Conservation (phyloP, 1,140 invertebrate species). For the Drosophila kohkoa region DNA sequence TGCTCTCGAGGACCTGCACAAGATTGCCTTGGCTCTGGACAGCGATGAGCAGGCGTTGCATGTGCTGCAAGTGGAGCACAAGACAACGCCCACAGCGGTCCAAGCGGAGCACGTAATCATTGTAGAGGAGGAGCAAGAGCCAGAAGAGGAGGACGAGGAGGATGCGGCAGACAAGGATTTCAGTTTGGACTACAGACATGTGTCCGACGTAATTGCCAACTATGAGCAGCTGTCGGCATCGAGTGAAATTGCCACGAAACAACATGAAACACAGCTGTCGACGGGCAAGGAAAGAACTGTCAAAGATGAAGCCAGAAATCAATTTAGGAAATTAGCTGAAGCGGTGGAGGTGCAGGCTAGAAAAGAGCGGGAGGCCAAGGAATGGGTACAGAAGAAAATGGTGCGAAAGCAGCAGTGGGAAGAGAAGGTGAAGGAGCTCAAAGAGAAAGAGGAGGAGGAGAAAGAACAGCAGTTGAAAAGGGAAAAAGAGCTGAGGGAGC, state of each 20-base stretch:
- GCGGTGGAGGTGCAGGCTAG: neutral
- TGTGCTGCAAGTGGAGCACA: constrained; percentile 53
- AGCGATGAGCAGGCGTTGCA: constrained; percentile 28
- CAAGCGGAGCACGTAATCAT: constrained; percentile 68
- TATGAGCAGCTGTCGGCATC: constrained; percentile 69
- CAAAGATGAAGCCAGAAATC: neutral
- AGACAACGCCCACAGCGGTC: constrained; percentile 55
- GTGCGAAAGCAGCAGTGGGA: constrained; percentile 26
- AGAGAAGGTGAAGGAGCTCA: neutral
- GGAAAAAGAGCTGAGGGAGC: neutral
- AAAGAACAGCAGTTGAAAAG: neutral
- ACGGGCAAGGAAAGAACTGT: neutral
- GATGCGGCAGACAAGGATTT: neutral
- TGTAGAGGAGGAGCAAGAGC: constrained; percentile 41
- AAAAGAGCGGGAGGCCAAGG: constrained; percentile 1
- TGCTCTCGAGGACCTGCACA: constrained; percentile 72
- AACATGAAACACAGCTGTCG: neutral
- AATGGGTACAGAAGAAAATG: neutral
- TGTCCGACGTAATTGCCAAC: constrained; percentile 77
- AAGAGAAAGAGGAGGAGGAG: constrained; percentile 25
- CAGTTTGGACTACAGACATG: constrained; percentile 56
- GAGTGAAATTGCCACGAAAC: constrained; percentile 10
- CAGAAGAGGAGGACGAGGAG: neutral
- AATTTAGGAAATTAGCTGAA: neutral
- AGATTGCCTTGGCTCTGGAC: constrained; percentile 58